phyloP scores from a whole-genome alignment of 1,140 invertebrate species.

The Drosophila ogumai region DNA sequence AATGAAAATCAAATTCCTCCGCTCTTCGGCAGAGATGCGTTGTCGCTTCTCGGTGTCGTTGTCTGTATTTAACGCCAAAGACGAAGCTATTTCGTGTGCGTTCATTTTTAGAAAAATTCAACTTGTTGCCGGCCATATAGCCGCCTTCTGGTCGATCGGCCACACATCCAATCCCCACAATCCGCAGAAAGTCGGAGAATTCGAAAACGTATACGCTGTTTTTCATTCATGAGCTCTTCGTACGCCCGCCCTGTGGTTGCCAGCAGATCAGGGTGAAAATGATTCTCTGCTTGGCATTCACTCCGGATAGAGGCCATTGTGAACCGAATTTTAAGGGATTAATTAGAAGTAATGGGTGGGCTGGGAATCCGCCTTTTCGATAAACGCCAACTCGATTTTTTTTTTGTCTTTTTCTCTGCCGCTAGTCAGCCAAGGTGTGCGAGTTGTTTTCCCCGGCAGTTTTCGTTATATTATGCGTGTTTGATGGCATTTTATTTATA shows the following conservation, averaged over 20 bases:
- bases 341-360: constrained; percentile 5
- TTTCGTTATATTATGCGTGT: constrained; percentile 53
- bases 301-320: constrained; percentile 1
- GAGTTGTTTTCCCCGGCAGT: constrained; percentile 35
- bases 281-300: constrained; percentile 23
- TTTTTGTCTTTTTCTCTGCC: constrained; percentile 1
- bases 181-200: constrained; percentile 29
- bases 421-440: constrained; percentile 42
- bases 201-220: constrained; percentile 15
- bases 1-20: constrained; percentile 77
- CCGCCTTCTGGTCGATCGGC: constrained; percentile 20
- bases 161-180: constrained; percentile 30
- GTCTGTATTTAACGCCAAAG: constrained; percentile 77
- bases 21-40: constrained; percentile 70
- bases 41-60: constrained; percentile 53
- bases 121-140: constrained; percentile 81
- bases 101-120: constrained; percentile 83
- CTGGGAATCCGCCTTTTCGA: constrained; percentile 19
- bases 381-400: neutral
- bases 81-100: constrained; percentile 80
- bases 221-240: constrained; percentile 65
- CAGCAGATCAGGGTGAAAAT: constrained; percentile 32
- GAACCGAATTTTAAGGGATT: constrained; percentile 15
- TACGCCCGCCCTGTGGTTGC: constrained; percentile 3
- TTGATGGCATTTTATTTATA: constrained; percentile 67